Percentiles rank a stretch among this genome's conserved stretches.
Evolutionary conservation across 2,888 invertebrate species (phyloP).

Genomic region (Hydroisotoma schaefferi): DNA sequence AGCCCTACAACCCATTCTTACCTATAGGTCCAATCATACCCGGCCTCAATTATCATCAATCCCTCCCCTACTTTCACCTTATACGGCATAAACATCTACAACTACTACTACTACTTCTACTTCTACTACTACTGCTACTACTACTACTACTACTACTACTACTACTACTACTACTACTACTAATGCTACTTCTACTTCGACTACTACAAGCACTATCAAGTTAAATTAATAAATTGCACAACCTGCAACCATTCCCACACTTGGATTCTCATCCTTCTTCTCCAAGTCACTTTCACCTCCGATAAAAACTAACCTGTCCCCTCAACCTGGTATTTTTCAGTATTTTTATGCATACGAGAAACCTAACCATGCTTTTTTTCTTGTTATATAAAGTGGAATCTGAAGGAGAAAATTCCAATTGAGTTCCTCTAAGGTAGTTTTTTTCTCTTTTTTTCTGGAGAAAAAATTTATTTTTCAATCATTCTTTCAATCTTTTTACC

Average conservation of each 20-base stretch:
- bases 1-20: conserved; percentile 11
- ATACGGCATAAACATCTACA: conserved; percentile 12
- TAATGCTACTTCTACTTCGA: not conserved
- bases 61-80: conserved; percentile 23
- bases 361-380: too few species aligned
- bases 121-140: not conserved
- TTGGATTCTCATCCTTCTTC: conserved; percentile 13
- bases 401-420: too few species aligned
- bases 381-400: too few species aligned
- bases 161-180: too few species aligned
- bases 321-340: too few species aligned
- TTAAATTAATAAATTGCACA: conserved; percentile 39
- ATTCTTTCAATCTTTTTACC: too few species aligned
- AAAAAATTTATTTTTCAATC: too few species aligned
- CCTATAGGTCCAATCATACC: conserved; percentile 28
- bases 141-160: not conserved
- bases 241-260: conserved; percentile 32
- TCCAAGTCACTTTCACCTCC: not conserved
- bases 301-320: not conserved
- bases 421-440: too few species aligned
- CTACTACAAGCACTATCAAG: conserved; percentile 10
- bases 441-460: too few species aligned
- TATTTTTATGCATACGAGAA: too few species aligned
- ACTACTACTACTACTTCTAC: not conserved
- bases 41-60: conserved; percentile 30